phyloP scores from a whole-genome alignment of 2,888 invertebrate genomes.

The Sphaeridia pumilis region DNA sequence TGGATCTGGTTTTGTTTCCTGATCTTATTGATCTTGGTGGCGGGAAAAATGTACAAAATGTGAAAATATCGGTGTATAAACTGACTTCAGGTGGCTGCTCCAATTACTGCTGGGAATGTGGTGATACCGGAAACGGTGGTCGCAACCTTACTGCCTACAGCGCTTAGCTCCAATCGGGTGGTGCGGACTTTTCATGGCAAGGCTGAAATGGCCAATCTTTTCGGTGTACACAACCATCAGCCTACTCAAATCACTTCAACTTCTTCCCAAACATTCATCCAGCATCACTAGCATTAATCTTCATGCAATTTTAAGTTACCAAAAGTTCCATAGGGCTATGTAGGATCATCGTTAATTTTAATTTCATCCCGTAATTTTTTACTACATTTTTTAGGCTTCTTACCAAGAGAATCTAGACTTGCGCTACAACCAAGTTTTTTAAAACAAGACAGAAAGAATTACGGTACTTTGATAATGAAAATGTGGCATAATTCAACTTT shows the following conservation, averaged over 20 bases:
- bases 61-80: too few relatives aligned
- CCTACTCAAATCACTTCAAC: not conserved
- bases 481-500: not conserved
- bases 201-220: constrained; percentile 33
- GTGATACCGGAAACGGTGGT: constrained; percentile 32
- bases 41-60: too few relatives aligned
- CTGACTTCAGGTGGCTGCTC: constrained; percentile 33
- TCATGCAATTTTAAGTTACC: too few relatives aligned
- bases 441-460: not conserved
- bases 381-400: too few relatives aligned
- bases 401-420: not conserved
- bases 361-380: too few relatives aligned
- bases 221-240: constrained; percentile 22
- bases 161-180: constrained; percentile 33
- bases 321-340: too few relatives aligned
- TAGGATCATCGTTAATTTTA: too few relatives aligned
- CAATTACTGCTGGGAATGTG: constrained; percentile 11
- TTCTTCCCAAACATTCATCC: constrained; percentile 7
- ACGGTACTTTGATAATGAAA: too few relatives aligned
- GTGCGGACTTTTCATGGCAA: constrained; percentile 36
- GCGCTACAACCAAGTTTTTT: not conserved
- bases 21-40: too few relatives aligned
- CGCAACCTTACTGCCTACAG: constrained; percentile 35
- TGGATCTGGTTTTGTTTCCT: too few relatives aligned
- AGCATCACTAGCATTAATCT: too few relatives aligned